phyloP scores from a whole-genome alignment of 1,140 invertebrate species.

The Drosophila willistoni region DNA sequence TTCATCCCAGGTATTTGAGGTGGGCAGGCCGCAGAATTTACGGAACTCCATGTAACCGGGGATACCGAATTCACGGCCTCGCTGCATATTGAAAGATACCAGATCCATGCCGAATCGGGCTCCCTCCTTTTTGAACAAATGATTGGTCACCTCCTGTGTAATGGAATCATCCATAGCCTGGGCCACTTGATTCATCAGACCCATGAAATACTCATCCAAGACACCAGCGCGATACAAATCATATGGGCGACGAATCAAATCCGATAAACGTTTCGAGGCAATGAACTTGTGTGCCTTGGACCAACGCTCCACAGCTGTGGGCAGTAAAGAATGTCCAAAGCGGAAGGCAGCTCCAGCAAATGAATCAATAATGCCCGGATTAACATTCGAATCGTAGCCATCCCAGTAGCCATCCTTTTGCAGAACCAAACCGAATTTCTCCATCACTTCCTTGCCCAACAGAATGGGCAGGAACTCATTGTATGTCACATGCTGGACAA shows the following conservation, averaged over 20 bases:
- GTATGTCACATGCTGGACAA: constrained; percentile 96
- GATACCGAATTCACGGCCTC: constrained; percentile 95
- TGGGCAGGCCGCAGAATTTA: constrained; percentile 94
- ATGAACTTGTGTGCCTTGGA: constrained; percentile 97
- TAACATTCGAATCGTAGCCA: constrained; percentile 92
- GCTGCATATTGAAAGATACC: constrained; percentile 97
- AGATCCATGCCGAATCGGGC: constrained; percentile 94
- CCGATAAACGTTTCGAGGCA: constrained; percentile 94
- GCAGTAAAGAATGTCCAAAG: constrained; percentile 94
- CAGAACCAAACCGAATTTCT: constrained; percentile 93
- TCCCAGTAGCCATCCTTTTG: constrained; percentile 95
- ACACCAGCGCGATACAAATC: constrained; percentile 95
- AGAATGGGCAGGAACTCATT: constrained; percentile 97
- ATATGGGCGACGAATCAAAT: constrained; percentile 93
- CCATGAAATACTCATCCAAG: constrained; percentile 96
- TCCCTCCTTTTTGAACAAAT: constrained; percentile 94
- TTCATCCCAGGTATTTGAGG: constrained; percentile 92
- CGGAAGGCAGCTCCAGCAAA: constrained; percentile 95
- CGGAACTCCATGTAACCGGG: constrained; percentile 96
- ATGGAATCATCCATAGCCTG: constrained; percentile 98
- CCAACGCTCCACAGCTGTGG: constrained; percentile 95
- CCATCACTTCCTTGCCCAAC: constrained; percentile 96
- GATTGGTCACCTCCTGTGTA: constrained; percentile 96
- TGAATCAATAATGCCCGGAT: constrained; percentile 93
- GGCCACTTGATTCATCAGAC: constrained; percentile 96